Evolutionary conservation across 2,113 vertebrate genomes (phyloP).

Genomic region (Microtus pennsylvanicus): DNA sequence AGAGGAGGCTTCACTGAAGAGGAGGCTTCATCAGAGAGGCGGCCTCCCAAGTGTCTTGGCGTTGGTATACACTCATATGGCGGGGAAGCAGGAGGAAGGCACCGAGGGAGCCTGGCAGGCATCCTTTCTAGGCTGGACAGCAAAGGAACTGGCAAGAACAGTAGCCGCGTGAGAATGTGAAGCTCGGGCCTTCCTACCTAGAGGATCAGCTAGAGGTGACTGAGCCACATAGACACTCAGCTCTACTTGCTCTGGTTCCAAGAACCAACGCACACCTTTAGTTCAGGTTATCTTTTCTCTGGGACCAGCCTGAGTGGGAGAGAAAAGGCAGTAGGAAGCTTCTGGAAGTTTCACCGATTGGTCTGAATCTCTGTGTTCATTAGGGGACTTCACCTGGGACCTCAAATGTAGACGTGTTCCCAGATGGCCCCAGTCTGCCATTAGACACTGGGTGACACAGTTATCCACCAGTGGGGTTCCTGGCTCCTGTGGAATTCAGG

Average conservation of each 20-base stretch:
- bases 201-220: background rate
- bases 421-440: background rate
- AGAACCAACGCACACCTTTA: background rate
- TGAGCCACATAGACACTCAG: background rate
- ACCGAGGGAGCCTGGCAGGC: background rate
- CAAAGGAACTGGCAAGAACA: background rate
- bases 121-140: background rate
- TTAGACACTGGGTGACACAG: background rate
- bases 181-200: too few species aligned
- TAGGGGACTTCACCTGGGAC: background rate
- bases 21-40: background rate
- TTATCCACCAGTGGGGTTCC: too few species aligned
- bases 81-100: background rate
- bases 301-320: background rate
- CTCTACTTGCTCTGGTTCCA: background rate
- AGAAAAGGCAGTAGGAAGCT: background rate
- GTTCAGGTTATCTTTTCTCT: background rate
- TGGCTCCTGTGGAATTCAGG: background rate
- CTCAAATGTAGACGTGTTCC: background rate
- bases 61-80: fast-evolving
- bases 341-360: background rate
- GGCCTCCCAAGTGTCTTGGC: background rate
- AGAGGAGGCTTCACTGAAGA: background rate
- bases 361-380: background rate
- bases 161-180: background rate